A percentile compares a stretch with the other conserved stretches of the same genome.
Conservation (phyloP, 2,113 vertebrate species). For the Lophochroa leadbeateri region DNA sequence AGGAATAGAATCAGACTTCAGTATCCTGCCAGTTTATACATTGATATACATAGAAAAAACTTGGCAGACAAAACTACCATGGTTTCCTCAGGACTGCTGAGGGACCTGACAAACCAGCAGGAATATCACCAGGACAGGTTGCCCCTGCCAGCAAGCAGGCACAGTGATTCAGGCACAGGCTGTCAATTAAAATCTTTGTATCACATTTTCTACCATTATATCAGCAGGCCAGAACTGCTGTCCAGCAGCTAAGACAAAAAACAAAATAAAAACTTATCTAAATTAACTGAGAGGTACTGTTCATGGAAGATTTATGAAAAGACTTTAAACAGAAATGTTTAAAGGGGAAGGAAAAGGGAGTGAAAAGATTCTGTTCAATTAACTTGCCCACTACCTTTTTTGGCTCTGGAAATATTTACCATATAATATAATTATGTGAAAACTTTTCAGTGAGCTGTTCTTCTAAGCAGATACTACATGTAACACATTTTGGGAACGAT, state of each 20-base stretch:
- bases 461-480: neutral
- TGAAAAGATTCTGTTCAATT: neutral
- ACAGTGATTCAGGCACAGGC: neutral
- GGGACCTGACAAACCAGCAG: neutral
- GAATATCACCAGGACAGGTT: neutral
- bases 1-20: neutral
- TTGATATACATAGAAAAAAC: neutral
- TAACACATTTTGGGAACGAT: neutral
- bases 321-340: neutral
- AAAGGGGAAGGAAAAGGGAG: neutral
- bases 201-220: neutral
- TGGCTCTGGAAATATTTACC: neutral
- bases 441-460: neutral
- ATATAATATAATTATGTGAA: neutral
- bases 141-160: neutral
- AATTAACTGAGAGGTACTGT: neutral
- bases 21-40: neutral
- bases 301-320: neutral
- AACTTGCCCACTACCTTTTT: neutral
- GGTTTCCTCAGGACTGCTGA: neutral
- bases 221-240: neutral
- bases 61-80: neutral
- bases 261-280: neutral
- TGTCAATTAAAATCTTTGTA: slow-evolving; percentile 19
- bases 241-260: neutral